A percentile compares a stretch with the other conserved stretches of the same genome.
Evolutionary conservation across 2,113 vertebrate genomes (phyloP).

Genomic region (Mystacornis crossleyi): DNA sequence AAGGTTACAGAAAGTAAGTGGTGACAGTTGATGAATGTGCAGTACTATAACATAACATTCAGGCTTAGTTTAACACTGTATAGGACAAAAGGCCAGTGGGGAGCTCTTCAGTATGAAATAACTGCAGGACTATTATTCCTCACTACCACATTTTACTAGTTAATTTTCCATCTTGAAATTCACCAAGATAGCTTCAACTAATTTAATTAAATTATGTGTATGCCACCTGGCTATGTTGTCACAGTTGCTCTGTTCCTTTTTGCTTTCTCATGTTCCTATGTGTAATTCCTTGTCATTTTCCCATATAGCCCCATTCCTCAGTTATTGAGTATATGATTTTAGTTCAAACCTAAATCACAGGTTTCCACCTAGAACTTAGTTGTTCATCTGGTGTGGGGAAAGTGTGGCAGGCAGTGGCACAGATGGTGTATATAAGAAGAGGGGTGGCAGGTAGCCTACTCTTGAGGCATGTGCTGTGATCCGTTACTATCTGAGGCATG

Average conservation of each 20-base stretch:
- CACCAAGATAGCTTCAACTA: not conserved
- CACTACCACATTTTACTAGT: not conserved
- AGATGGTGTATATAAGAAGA: not conserved
- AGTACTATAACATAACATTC: not conserved
- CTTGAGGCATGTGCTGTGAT: not conserved
- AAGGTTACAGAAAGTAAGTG: not conserved
- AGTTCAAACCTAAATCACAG: not conserved
- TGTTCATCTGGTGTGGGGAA: not conserved
- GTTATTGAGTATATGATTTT: not conserved
- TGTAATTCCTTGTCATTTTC: not conserved
- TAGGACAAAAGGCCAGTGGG: not conserved
- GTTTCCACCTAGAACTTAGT: not conserved
- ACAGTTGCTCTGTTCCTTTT: not conserved
- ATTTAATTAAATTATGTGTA: not conserved
- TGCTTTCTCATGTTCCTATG: not conserved
- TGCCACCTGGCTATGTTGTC: not conserved
- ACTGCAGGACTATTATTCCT: not conserved
- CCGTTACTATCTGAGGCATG: not conserved
- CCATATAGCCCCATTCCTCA: rapidly evolving
- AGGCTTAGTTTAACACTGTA: not conserved
- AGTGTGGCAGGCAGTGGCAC: not conserved
- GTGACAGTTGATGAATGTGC: not conserved
- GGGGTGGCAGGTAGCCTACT: not conserved
- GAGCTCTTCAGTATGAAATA: not conserved
- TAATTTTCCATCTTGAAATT: not conserved